Base-by-base conservation (phyloP, 2,113 vertebrate species). In the Nannospalax galili region DNA sequence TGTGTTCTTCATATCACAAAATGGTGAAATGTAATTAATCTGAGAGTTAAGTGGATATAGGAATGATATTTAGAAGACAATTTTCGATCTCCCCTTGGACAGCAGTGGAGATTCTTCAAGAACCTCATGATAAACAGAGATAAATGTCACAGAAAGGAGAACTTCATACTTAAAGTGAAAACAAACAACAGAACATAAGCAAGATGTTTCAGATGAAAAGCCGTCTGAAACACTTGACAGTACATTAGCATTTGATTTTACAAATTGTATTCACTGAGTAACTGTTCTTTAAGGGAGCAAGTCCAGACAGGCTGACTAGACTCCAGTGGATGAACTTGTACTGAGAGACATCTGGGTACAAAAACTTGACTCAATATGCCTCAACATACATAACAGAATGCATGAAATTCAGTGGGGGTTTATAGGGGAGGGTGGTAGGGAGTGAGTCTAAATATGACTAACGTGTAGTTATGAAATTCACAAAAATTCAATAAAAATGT, bases 11-110 rank as follows among this genome's bases (percentile, higher is more conserved):
- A 28, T 87, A 94, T 95, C 80, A 48, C 52, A 81, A 94, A 92
- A 65, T 88, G 80, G 88, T 75, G 73, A 62, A 75, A 89, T 69
- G 30, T 37, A 96, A 94, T 95, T 95, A 96, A n/a, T 69, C 24
- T 14, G 91, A 48, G 64, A 94, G 58, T 62, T 87, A 35, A 94
- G 72, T 89, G 65, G 91, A 74, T 64, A 67, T 79, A 78, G 7
- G 22, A 70, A 82, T 90, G 20, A 79, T 65, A 16, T 75, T 56
- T 78, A 60, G 48, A 81, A 92, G 22, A 89, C 5, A 79, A 92
- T 90, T 93, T 95, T 87, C 81, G 77, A 56, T 86, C 93, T 88
- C 73, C 32, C 37, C 32, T 20, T 37, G 37, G 42, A 86, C 20
- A 95, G 30, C 16, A 93, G 30, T 96, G n/a, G 94, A 75, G 24